Conservation (phyloP, 2,888 invertebrate genomes). For the Acleris emargana region DNA sequence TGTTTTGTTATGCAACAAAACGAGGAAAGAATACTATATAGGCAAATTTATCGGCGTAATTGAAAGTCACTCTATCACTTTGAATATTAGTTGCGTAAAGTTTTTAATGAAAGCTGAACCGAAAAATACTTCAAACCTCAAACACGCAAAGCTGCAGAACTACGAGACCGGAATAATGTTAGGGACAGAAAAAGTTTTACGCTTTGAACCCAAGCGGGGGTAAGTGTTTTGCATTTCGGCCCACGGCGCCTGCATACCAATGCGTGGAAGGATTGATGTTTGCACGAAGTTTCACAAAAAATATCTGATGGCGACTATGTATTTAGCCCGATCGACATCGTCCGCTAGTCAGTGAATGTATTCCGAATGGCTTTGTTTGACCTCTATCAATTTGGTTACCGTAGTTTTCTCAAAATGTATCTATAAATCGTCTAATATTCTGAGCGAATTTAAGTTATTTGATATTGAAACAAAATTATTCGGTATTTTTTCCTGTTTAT, state of each 20-base stretch:
- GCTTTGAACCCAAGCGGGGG: conserved; percentile 79
- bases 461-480: no score
- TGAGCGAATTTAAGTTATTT: neutral
- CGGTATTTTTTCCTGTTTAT: no score
- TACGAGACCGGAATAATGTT: conserved; percentile 81
- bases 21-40: no score
- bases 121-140: conserved; percentile 78
- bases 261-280: conserved; percentile 78
- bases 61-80: conserved; percentile 69
- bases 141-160: conserved; percentile 78
- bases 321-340: conserved; percentile 25
- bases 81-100: conserved; percentile 67
- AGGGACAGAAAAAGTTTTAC: conserved; percentile 80
- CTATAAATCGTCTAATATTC: neutral
- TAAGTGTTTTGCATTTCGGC: conserved; percentile 81
- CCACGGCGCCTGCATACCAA: conserved; percentile 77
- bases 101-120: conserved; percentile 78
- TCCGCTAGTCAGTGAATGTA: conserved; percentile 24
- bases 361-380: conserved; percentile 21
- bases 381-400: conserved; percentile 12
- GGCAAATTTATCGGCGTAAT: conserved; percentile 48
- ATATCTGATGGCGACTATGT: conserved; percentile 41
- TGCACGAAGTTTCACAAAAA: conserved; percentile 55
- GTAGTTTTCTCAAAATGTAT: neutral
- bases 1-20: no score